A percentile compares a stretch with the other conserved stretches of the same genome.
These are phyloP conservation scores for Dermochelys coriacea DNA, from an alignment of 2,797 vertebrate genomes.

Conservation along the genomic window DNA sequence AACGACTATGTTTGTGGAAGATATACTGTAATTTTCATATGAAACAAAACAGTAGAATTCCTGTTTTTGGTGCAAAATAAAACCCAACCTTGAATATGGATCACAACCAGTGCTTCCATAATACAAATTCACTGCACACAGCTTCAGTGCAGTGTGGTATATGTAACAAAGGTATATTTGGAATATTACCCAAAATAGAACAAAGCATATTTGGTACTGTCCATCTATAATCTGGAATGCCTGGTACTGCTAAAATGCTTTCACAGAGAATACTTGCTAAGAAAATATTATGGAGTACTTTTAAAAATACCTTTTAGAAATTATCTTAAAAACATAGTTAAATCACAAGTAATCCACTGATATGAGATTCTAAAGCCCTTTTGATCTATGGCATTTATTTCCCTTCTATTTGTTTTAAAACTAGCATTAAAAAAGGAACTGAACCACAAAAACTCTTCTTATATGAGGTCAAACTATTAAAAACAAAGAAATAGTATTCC, in stretches of 20 bases:
- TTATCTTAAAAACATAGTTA: neutral
- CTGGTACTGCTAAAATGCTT: neutral
- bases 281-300: neutral
- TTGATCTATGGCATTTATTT: neutral
- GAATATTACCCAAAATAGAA: slow-evolving; percentile 1
- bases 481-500: neutral
- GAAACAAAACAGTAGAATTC: slow-evolving; percentile 5
- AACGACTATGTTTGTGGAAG: slow-evolving; percentile 9
- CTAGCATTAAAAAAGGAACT: neutral
- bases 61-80: neutral
- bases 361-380: neutral
- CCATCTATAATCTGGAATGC: neutral
- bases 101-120: neutral
- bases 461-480: neutral
- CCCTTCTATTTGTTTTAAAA: neutral
- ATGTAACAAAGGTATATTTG: neutral
- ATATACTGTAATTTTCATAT: neutral
- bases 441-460: neutral
- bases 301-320: neutral
- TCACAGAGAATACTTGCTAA: neutral
- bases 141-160: neutral
- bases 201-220: neutral
- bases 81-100: neutral
- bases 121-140: neutral
- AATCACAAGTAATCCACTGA: neutral